These are phyloP conservation scores for Pluvianellus socialis DNA, from an alignment of 2,113 vertebrate species.

Conservation along the genomic window DNA sequence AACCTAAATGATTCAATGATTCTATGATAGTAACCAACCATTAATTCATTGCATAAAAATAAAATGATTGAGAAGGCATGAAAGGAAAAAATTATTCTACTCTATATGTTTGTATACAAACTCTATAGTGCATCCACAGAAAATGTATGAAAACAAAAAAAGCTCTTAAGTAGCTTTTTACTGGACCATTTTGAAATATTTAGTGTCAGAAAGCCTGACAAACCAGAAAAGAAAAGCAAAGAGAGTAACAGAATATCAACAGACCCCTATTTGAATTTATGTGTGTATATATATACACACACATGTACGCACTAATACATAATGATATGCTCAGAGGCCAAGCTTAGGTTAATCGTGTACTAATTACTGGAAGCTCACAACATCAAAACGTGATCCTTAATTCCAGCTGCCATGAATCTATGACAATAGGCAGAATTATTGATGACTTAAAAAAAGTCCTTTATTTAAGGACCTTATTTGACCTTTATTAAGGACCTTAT, in stretches of 20 bases:
- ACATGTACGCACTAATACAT: background rate
- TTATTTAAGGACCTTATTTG: too few species aligned
- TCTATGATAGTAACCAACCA: background rate
- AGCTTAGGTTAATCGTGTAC: too few species aligned
- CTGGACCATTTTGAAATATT: background rate
- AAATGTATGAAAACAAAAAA: background rate
- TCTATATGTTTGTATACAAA: background rate
- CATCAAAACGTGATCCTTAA: too few species aligned
- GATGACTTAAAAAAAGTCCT: too few species aligned
- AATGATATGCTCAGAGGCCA: background rate
- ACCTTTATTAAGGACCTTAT: too few species aligned
- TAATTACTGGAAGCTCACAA: too few species aligned
- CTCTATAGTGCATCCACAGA: background rate
- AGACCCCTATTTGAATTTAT: background rate
- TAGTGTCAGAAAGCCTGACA: background rate
- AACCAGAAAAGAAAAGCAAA: background rate
- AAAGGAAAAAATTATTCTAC: rapidly evolving
- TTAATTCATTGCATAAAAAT: background rate
- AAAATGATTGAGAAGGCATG: background rate
- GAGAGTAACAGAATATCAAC: background rate
- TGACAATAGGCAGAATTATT: too few species aligned
- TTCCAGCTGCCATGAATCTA: too few species aligned
- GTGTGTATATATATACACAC: too few species aligned
- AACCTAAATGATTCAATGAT: too few species aligned
- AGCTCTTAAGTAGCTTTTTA: background rate